phyloP scores from a whole-genome alignment of 2,797 vertebrate genomes.

The Trematomus bernacchii region DNA sequence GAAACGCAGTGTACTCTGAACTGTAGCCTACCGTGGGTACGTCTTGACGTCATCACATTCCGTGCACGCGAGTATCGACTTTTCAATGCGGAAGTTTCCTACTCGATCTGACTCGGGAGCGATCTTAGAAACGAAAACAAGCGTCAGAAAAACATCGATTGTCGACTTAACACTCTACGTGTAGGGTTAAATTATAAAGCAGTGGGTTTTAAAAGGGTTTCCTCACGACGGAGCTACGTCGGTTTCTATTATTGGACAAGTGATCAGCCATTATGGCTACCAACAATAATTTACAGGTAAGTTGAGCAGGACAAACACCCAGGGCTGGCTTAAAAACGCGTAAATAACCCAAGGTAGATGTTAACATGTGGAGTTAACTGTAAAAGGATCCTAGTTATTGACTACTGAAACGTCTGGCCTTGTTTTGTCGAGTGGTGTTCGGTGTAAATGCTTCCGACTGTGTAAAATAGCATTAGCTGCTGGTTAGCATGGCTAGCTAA shows the following conservation, averaged over 20 bases:
- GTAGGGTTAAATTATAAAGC: background rate
- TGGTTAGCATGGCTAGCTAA: conserved; percentile 74
- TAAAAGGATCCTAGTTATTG: accelerated
- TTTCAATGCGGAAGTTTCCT: conserved; percentile 86
- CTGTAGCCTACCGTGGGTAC: conserved; percentile 12
- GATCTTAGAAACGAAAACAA: conserved; percentile 75
- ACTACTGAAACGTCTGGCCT: accelerated
- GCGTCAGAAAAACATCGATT: conserved; percentile 16
- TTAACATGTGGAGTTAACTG: background rate
- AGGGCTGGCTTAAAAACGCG: conserved; percentile 29
- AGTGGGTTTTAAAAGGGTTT: conserved; percentile 14
- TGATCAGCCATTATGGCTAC: conserved; percentile 85
- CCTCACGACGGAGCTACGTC: conserved; percentile 26
- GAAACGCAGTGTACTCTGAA: background rate
- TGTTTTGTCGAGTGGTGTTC: background rate
- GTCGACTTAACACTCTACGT: background rate
- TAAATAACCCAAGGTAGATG: conserved; percentile 37
- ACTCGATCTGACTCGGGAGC: conserved; percentile 57
- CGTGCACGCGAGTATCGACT: conserved; percentile 76
- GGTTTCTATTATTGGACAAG: conserved; percentile 40
- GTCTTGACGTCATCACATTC: conserved; percentile 77
- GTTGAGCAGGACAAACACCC: conserved; percentile 57
- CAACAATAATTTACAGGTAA: conserved; percentile 90
- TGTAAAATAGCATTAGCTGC: conserved; percentile 57
- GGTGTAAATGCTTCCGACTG: background rate